Evolutionary conservation across 2,797 vertebrate species (phyloP), one percentile per base, ranked within the genome.

Genomic region (Cottoperca gobio): DNA sequence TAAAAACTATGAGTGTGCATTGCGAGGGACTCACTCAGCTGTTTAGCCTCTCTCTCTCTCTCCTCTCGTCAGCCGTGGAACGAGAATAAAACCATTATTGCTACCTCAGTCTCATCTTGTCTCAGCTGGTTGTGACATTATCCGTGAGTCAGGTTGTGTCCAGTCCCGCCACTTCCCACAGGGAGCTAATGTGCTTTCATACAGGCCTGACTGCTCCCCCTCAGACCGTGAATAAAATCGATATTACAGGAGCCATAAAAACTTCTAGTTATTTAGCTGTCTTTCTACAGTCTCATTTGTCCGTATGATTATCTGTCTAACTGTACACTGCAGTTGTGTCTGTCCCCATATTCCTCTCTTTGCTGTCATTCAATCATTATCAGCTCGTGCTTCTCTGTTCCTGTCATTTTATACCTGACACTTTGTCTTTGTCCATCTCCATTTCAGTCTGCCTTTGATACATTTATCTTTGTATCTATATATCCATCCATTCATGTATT

Each of bases 201-300:
- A 81, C 82, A 82, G 78, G 78, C 83, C 82, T 75, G 71, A 76
- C 81, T 64, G 62, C 65, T 54, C n/a, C 67, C 73, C 65, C 76
- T 78, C 76, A 73, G 81, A 88, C 76, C 23, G 16, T 62, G 85
- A 76, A 76, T 82, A 79, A 86, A 92, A 93, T 91, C 79, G 70
- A 90, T 91, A 88, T 78, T 40, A 83, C 48, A 79, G 77, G 62
- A 66, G 75, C 72, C 76, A 68, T 78, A 85, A 81, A 73, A 83
- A 76, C 35, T 63, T 69, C 65, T 72, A 39, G 77, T 84, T 78
- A 77, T 85, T 78, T 76, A 64, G 71, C n/a, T 46, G 49, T 63
- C 61, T 70, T 45, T 45, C 53, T 73, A 64, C 46, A 70, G 65
- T 73, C 73, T 50, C 60, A 33, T 70, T 60, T 21, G 35, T 69